Evolutionary conservation across 2,888 invertebrate species (phyloP).

Genomic region (Scaptomyza flava): DNA sequence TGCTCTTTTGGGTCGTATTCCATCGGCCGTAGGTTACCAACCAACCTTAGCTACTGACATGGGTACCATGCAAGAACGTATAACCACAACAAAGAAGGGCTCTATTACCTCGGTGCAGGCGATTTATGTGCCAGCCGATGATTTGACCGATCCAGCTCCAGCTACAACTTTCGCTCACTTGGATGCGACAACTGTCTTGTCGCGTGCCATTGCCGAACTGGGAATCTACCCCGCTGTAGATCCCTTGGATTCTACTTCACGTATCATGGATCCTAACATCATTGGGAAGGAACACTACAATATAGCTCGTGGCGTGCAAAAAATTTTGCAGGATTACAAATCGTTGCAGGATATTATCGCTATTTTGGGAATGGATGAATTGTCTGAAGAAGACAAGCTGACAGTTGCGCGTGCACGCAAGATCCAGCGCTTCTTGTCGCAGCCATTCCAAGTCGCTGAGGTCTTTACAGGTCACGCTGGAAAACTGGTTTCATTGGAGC

Average conservation of each 20-base stretch:
- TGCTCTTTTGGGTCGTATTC: constrained; percentile 96
- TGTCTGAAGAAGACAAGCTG: constrained; percentile 97
- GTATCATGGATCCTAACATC: constrained; percentile 96
- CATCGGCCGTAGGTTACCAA: constrained; percentile 97
- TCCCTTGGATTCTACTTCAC: constrained; percentile 96
- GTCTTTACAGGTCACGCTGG: constrained; percentile 97
- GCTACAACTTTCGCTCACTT: constrained; percentile 98
- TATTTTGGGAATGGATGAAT: constrained; percentile 96
- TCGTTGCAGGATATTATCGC: constrained; percentile 95
- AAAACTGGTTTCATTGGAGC: constrained; percentile 93
- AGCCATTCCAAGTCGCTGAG: constrained; percentile 97
- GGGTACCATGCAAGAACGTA: constrained; percentile 98
- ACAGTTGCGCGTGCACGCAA: constrained; percentile 97
- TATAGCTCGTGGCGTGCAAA: constrained; percentile 95
- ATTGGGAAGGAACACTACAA: constrained; percentile 95
- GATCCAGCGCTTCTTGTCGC: constrained; percentile 97
- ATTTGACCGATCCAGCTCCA: constrained; percentile 98
- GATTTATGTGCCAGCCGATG: constrained; percentile 97
- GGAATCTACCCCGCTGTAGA: constrained; percentile 98
- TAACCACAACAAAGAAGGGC: constrained; percentile 97
- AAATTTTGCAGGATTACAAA: constrained; percentile 93
- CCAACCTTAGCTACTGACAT: constrained; percentile 98
- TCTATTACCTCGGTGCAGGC: constrained; percentile 98
- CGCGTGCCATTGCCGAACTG: constrained; percentile 95
- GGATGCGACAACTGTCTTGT: constrained; percentile 97